phyloP scores from a whole-genome alignment of 2,113 vertebrate species.

The Desmodus rotundus region DNA sequence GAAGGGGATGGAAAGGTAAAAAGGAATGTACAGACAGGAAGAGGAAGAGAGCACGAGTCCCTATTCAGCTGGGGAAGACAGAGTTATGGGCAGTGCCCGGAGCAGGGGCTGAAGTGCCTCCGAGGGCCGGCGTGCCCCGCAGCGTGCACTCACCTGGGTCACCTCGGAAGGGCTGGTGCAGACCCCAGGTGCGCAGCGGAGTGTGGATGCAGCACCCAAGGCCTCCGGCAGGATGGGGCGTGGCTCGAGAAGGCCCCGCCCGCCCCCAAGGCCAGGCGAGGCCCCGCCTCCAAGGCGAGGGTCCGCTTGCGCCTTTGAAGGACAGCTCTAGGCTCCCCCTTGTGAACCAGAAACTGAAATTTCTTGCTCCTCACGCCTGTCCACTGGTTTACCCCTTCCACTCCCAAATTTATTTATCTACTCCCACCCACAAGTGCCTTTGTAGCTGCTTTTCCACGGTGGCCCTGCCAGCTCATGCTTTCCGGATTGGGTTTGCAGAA shows the following conservation, averaged over 20 bases:
- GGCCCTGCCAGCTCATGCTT: rapidly evolving
- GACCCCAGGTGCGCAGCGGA: neutral
- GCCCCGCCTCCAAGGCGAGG: neutral
- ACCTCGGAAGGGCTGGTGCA: neutral
- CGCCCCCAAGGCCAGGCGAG: neutral
- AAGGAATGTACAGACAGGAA: neutral
- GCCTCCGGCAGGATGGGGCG: neutral
- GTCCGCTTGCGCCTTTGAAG: no score
- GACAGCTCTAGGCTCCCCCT: rapidly evolving
- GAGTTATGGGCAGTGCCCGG: neutral
- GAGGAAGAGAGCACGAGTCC: neutral
- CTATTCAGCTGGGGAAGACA: neutral
- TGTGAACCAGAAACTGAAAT: no score
- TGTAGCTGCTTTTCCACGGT: neutral
- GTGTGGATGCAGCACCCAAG: neutral
- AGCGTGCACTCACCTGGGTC: conserved; percentile 48
- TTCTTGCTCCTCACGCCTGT: neutral
- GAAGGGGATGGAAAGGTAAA: neutral
- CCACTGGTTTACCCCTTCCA: rapidly evolving
- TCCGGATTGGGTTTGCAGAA: neutral
- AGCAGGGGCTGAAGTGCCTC: no score
- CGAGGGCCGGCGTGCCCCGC: neutral
- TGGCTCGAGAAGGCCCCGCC: neutral
- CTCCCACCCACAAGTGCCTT: neutral
- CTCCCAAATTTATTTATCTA: no score